These are phyloP conservation scores for Mythimna ferrago DNA, from an alignment of 2,888 invertebrate genomes.

Conservation along the genomic window DNA sequence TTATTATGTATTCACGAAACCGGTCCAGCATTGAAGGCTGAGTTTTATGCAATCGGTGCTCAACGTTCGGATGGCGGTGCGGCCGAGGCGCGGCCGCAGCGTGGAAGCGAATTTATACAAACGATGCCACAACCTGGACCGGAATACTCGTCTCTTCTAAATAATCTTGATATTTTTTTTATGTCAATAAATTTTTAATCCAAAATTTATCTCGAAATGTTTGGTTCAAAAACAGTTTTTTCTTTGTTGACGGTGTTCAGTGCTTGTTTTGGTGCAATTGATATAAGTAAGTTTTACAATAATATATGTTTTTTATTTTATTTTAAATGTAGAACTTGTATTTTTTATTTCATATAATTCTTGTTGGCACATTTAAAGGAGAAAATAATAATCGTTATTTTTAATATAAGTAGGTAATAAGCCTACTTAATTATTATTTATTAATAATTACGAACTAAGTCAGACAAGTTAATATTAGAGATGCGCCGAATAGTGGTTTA, in stretches of 20 bases:
- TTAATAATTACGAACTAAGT: no score
- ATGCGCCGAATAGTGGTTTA: no score
- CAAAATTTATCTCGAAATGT: slow-evolving; percentile 35
- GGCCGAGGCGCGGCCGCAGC: slow-evolving; percentile 34
- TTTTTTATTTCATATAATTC: not conserved
- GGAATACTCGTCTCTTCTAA: slow-evolving; percentile 59
- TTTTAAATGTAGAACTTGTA: not conserved
- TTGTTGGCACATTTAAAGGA: not conserved
- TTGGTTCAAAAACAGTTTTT: slow-evolving; percentile 52
- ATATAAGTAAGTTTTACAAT: slow-evolving; percentile 77
- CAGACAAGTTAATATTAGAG: no score
- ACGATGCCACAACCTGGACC: slow-evolving; percentile 63
- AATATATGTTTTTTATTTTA: not conserved
- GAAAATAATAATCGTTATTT: not conserved
- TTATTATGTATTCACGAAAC: slow-evolving; percentile 72
- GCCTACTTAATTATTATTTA: no score
- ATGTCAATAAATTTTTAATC: slow-evolving; percentile 3
- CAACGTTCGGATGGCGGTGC: slow-evolving; percentile 42
- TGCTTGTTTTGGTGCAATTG: slow-evolving; percentile 71
- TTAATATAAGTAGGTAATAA: no score
- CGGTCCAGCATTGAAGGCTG: slow-evolving; percentile 78
- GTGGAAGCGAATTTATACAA: slow-evolving; percentile 56
- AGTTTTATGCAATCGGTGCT: slow-evolving; percentile 77
- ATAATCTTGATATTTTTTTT: slow-evolving; percentile 16
- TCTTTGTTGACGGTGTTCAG: slow-evolving; percentile 67